Evolutionary conservation across 2,888 invertebrate genomes (phyloP).

Genomic region (Aplocera efformata): DNA sequence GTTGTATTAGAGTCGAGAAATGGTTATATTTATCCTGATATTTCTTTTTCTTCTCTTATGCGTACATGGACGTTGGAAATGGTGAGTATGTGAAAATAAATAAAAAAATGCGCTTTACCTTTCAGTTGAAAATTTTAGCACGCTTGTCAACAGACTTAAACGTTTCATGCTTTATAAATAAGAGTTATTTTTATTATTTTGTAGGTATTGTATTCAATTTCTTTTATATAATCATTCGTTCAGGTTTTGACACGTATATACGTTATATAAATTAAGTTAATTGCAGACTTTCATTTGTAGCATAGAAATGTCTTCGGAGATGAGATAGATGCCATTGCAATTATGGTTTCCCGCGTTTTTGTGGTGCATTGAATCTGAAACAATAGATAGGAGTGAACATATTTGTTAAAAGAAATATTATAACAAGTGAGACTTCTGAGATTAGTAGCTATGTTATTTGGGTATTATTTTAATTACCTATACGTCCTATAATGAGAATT

Average conservation of each 20-base stretch:
- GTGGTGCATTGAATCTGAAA: conserved; percentile 35
- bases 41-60: conserved; percentile 51
- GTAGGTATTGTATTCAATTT: background rate
- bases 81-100: conserved; percentile 50
- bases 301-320: conserved; percentile 48
- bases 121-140: too few relatives aligned
- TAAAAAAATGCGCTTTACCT: too few relatives aligned
- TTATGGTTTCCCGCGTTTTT: conserved; percentile 61
- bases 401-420: conserved; percentile 22
- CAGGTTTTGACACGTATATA: conserved; percentile 48
- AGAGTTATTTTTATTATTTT: too few relatives aligned
- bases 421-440: too few relatives aligned
- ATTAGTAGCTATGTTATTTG: too few relatives aligned
- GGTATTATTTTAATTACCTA: too few relatives aligned
- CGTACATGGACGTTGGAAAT: conserved; percentile 51
- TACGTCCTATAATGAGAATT: too few relatives aligned
- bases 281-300: conserved; percentile 61
- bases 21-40: conserved; percentile 39
- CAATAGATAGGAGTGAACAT: conserved; percentile 37
- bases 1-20: conserved; percentile 36
- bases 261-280: conserved; percentile 34
- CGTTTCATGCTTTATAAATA: too few relatives aligned
- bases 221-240: conserved; percentile 43
- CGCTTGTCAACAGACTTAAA: too few relatives aligned
- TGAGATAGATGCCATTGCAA: conserved; percentile 49